Percentiles rank a stretch among this genome's conserved stretches.
Conservation (phyloP, 2,888 invertebrate species). For the Pteria penguin region DNA sequence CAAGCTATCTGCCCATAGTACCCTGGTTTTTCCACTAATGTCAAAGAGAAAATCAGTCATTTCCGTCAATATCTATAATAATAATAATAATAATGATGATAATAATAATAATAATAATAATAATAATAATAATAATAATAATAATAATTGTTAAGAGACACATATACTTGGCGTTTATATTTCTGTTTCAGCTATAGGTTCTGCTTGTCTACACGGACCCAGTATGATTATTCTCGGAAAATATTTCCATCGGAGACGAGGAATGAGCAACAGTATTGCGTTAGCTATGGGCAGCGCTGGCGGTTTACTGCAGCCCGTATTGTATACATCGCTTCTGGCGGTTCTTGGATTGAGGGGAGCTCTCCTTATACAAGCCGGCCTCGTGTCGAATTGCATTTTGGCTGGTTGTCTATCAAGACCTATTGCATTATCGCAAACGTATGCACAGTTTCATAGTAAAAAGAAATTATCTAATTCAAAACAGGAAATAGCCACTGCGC, state of each 20-base stretch:
- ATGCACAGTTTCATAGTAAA: not conserved
- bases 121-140: too few species aligned
- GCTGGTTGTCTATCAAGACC: constrained; percentile 24
- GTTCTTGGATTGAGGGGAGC: constrained; percentile 17
- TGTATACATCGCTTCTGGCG: constrained; percentile 18
- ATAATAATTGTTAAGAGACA: too few species aligned
- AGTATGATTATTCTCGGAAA: constrained; percentile 23
- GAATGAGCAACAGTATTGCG: constrained; percentile 21
- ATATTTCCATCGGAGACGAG: constrained; percentile 29
- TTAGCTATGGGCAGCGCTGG: constrained; percentile 26
- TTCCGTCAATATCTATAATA: too few species aligned
- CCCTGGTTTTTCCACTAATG: too few species aligned
- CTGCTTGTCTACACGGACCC: constrained; percentile 22
- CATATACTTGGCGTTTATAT: too few species aligned
- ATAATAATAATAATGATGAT: too few species aligned
- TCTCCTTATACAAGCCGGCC: constrained; percentile 17
- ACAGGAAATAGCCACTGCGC: too few species aligned
- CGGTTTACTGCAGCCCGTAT: constrained; percentile 7
- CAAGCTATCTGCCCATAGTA: too few species aligned
- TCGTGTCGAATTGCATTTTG: constrained; percentile 12
- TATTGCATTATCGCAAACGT: not conserved
- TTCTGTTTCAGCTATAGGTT: constrained; percentile 24
- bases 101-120: too few species aligned
- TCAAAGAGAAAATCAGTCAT: too few species aligned
- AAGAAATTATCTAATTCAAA: too few species aligned